Evolutionary conservation across 2,888 invertebrate genomes (phyloP), one percentile per base, ranked within the genome.

Genomic region (Leptarthrus brevirostris): DNA sequence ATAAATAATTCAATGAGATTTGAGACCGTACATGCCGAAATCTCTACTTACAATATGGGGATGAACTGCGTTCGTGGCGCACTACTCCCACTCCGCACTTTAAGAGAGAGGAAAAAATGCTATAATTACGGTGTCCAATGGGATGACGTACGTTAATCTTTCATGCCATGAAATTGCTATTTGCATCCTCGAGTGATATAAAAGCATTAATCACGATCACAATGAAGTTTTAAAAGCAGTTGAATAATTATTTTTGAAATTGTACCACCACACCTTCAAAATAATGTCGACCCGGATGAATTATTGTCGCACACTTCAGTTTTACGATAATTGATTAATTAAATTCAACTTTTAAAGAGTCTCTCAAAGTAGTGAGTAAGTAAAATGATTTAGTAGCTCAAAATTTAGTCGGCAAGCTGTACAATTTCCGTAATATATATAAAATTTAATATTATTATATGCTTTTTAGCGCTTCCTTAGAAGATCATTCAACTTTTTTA

Each of bases 91-190:
- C 22, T 24, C 44, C 14, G 24, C 12, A 34, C 40, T 61, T 44
- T 5, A 6, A 24, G 3, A 54, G 2, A 10, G 12, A 22, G 14
- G 20, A 20, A 47, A 66, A 66, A 66, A 66, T 69, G 69, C 52
- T 52, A 69, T 69, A 69, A 69, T 69, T 69, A 52, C 18, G 69
- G 52, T 20, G 52, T 34, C n/a, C 69, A 69, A 69, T 69, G 30
- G 69, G 69, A 69, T 52, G 52, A 69, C 18, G 69, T 12, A 52
- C 69, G 69, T 69, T 49, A 69, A 69, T 69, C 69, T 69, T 69
- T n/a, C 69, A 69, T 69, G 69, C n/a, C 34, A 30, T 22, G 34
- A 69, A 69, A 69, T 69, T 30, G 69, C 69, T 52, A 52, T 69
- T 54, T 69, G 49, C 69, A 26, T 69, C 16, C 52, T 18, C 34